Base-by-base conservation (phyloP, 1,140 invertebrate genomes). In the Apis cerana region DNA sequence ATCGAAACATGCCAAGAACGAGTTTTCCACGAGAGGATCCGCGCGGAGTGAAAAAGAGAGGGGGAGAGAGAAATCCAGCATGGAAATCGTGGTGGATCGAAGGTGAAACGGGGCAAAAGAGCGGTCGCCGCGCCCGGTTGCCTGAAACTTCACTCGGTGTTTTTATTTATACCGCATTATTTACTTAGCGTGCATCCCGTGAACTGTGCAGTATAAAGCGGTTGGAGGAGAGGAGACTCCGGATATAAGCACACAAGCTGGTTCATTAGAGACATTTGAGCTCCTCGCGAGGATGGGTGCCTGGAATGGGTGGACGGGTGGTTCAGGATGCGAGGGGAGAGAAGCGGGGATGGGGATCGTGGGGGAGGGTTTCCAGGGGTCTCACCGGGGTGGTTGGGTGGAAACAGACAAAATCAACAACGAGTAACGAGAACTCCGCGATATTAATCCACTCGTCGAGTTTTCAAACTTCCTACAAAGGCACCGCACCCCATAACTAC, bases 371-470 rank as follows among this genome's bases (percentile, higher is more conserved):
- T 85, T 80, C 78, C 80, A 84, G 84, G 75, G 75, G 87, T 75
- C 78, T 87, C 86, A 81, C 77, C 78, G 85, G 91, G 89, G 82
- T 90, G 90, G 83, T 84, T 87, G 84, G 89, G 85, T 82, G 86
- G 92, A 93, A 93, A 92, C 93, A 93, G 93, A 92, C 92, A 94
- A 94, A 94, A 94, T 94, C 92, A 94, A 94, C 93, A 94, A 94
- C 91, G 93, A 94, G 93, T 93, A 94, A 93, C 92, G 93, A 93
- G 92, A 94, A 93, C 92, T 92, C 92, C 89, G 92, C 92, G 93
- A 94, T 94, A 94, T 94, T 94, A 94, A 94, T 94, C 93, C 94
- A 94, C 93, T 94, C 93, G 93, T 92, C 92, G 94, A 94, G 94
- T 94, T 94, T 94, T 94, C 93, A 94, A 94, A 94, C 93, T 94